Evolutionary conservation across 2,113 vertebrate species (phyloP).

Genomic region (Carollia perspicillata): DNA sequence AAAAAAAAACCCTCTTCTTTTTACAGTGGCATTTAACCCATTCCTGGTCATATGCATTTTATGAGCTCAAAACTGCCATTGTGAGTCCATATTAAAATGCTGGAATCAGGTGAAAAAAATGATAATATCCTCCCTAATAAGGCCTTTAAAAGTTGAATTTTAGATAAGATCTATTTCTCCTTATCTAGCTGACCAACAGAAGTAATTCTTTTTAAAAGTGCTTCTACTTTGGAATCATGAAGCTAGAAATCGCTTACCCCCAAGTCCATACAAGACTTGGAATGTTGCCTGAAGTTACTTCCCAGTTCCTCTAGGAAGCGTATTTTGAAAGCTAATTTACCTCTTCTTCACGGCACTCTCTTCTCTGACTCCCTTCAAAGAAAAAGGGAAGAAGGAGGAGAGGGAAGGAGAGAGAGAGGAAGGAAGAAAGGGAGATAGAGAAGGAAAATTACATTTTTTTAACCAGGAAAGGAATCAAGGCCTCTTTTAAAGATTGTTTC

Average conservation of each 20-base stretch:
- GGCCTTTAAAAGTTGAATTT: conserved; percentile 37
- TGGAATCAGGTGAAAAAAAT: background rate
- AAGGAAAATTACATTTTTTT: background rate
- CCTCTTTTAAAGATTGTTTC: background rate
- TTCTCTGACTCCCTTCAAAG: background rate
- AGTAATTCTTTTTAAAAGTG: conserved; percentile 41
- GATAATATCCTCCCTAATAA: background rate
- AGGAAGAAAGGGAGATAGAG: background rate
- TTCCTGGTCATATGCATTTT: background rate
- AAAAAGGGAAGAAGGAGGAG: background rate
- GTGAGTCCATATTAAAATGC: conserved; percentile 39
- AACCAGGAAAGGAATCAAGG: background rate
- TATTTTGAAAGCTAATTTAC: conserved; percentile 32
- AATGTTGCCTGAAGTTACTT: background rate
- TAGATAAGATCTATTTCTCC: conserved; percentile 44
- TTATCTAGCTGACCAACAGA: background rate
- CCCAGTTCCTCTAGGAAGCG: background rate
- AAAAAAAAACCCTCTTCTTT: background rate
- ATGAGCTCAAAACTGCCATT: conserved; percentile 11
- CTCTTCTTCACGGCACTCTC: background rate
- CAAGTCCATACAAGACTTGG: conserved; percentile 24
- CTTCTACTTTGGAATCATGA: conserved; percentile 36
- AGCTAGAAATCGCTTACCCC: background rate
- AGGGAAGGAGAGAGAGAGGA: background rate
- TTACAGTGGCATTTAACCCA: background rate